These are phyloP conservation scores for Saccostrea cuccullata DNA, from an alignment of 1,140 invertebrate genomes.

Conservation along the genomic window DNA sequence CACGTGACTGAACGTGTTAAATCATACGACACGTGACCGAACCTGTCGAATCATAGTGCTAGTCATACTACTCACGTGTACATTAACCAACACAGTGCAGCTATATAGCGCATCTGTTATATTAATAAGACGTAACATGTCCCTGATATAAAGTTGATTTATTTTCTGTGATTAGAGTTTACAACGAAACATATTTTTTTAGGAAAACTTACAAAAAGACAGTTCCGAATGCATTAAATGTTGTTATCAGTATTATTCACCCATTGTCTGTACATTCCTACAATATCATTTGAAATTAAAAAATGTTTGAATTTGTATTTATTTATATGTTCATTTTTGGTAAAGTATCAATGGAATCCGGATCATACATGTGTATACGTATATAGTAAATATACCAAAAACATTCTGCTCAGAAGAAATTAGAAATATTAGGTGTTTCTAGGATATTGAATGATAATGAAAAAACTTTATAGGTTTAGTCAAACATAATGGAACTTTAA, in stretches of 20 bases:
- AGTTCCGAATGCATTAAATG: background rate
- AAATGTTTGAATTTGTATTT: no score
- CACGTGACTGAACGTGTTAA: background rate
- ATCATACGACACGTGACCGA: conserved; percentile 6
- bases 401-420: no score
- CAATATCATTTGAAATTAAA: no score
- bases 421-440: no score
- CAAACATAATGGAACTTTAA: no score
- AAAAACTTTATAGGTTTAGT: no score
- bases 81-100: background rate
- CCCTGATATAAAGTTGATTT: background rate
- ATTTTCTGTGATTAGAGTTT: background rate
- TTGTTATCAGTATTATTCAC: background rate
- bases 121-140: background rate
- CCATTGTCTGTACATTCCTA: no score
- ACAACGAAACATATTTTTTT: background rate
- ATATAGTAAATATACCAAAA: no score
- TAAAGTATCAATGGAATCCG: no score
- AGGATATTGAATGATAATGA: no score
- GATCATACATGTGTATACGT: no score
- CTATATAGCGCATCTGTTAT: background rate
- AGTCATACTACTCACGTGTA: conserved; percentile 24
- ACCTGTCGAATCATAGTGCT: background rate
- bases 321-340: no score
- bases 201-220: background rate